These are phyloP conservation scores for Gymnocephalus cernua DNA, from an alignment of 2,113 vertebrate species.

Conservation along the genomic window DNA sequence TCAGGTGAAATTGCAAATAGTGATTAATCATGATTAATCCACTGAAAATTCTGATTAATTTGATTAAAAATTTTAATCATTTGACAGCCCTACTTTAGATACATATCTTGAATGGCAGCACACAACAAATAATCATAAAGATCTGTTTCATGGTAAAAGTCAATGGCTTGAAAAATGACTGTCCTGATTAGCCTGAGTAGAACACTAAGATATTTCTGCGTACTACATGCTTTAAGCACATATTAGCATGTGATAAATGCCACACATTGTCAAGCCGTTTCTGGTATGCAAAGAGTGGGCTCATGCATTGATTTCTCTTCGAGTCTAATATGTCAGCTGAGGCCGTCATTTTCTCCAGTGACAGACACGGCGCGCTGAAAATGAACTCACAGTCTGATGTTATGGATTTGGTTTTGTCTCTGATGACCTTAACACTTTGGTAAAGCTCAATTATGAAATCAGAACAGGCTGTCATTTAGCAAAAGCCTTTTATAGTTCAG, in stretches of 20 bases:
- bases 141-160: not conserved
- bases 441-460: conserved; percentile 18
- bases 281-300: conserved; percentile 18
- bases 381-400: not conserved
- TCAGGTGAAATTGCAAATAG: too few species aligned
- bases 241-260: conserved; percentile 32
- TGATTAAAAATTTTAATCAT: too few species aligned
- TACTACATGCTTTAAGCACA: not conserved
- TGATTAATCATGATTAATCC: too few species aligned
- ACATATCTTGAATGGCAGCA: too few species aligned
- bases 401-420: conserved; percentile 1
- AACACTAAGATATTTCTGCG: not conserved
- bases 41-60: too few species aligned
- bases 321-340: conserved; percentile 19
- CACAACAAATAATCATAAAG: not conserved
- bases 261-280: not conserved
- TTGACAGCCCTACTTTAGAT: too few species aligned
- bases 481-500: conserved; percentile 23
- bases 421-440: conserved; percentile 10
- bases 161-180: not conserved
- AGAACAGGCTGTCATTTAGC: not conserved
- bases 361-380: conserved; percentile 14
- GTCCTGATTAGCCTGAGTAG: not conserved
- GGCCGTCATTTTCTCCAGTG: conserved; percentile 12
- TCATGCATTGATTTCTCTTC: conserved; percentile 27